Evolutionary conservation across 2,113 vertebrate genomes (phyloP).

Genomic region (Tragelaphus scriptus): DNA sequence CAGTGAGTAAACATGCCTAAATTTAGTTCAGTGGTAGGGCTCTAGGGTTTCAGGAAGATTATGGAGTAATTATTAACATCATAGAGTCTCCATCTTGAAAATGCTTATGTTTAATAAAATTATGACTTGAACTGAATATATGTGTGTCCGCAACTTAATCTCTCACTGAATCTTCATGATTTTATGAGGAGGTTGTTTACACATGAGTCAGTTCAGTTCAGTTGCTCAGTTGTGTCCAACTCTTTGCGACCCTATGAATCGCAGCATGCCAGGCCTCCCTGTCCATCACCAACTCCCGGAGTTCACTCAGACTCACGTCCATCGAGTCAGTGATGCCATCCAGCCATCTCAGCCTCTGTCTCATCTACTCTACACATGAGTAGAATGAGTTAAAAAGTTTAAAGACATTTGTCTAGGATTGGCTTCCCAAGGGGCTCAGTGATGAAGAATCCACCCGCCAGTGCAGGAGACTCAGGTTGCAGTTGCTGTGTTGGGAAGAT

Average conservation of each 20-base stretch:
- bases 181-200: neutral
- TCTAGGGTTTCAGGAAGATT: neutral
- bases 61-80: neutral
- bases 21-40: neutral
- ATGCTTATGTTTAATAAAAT: neutral
- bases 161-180: neutral
- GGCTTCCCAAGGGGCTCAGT: neutral
- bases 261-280: too few relatives aligned
- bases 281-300: too few relatives aligned
- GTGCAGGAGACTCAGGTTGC: neutral
- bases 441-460: neutral
- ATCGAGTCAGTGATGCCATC: too few relatives aligned
- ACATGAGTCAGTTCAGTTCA: neutral
- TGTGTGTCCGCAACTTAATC: neutral
- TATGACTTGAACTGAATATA: neutral
- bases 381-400: neutral
- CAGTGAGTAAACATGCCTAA: neutral
- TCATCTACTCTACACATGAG: neutral
- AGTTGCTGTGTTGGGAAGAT: neutral
- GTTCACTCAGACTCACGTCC: too few relatives aligned
- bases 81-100: neutral
- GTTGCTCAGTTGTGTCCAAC: too few relatives aligned
- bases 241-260: too few relatives aligned
- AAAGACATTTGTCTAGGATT: neutral
- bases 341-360: too few relatives aligned